Percentiles rank a stretch among this genome's conserved stretches.
Evolutionary conservation across 2,797 vertebrate genomes (phyloP).

Genomic region (Notoglanidium macrostoma): DNA sequence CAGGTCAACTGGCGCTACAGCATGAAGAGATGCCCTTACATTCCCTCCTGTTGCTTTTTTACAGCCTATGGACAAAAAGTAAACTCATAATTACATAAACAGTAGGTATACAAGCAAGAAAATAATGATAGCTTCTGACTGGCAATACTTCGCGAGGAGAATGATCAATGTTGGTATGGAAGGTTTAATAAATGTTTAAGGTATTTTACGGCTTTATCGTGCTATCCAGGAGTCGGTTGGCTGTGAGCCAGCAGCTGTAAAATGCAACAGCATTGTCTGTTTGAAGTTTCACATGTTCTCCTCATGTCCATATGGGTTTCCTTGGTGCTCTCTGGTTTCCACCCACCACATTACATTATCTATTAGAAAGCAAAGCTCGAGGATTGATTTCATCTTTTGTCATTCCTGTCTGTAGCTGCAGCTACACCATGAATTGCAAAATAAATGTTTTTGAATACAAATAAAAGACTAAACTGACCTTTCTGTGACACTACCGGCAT

Average conservation of each 20-base stretch:
- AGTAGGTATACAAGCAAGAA: background rate
- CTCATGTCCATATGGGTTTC: background rate
- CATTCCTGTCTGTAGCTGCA: too few relatives aligned
- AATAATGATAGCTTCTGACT: background rate
- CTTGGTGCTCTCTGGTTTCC: background rate
- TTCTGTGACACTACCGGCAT: background rate
- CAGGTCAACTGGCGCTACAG: conserved; percentile 39
- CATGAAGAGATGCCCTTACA: conserved; percentile 18
- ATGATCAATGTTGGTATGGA: background rate
- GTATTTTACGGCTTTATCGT: background rate
- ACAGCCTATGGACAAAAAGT: conserved; percentile 35
- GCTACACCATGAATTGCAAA: too few relatives aligned
- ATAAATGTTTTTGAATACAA: background rate
- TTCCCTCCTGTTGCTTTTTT: conserved; percentile 28
- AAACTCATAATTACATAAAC: conserved; percentile 42
- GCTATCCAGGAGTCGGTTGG: background rate
- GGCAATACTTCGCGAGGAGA: too few relatives aligned
- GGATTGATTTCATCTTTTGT: background rate
- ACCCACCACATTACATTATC: background rate
- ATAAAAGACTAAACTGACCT: background rate
- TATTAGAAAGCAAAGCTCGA: background rate
- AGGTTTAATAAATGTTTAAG: background rate
- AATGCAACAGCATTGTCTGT: background rate
- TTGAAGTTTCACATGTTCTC: background rate
- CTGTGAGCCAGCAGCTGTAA: background rate